Evolutionary conservation across 2,888 invertebrate species (phyloP).

Genomic region (Ophion ellenae): DNA sequence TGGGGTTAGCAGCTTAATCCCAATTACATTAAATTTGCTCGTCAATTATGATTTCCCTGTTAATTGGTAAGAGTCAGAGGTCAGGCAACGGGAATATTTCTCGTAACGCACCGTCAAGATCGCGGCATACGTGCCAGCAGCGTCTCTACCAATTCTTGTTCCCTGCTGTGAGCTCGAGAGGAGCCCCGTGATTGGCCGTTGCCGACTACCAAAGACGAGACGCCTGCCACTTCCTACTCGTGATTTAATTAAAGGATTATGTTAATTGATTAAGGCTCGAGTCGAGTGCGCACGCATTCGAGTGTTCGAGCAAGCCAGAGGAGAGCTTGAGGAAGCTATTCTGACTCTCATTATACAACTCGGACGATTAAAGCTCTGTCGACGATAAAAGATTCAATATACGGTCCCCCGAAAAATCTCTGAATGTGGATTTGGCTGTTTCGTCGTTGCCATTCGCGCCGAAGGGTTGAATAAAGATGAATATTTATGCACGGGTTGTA

Average conservation of each 20-base stretch:
- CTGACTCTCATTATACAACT: constrained; percentile 8
- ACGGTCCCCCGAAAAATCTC: neutral
- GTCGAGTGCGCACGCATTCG: constrained; percentile 16
- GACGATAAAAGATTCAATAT: neutral
- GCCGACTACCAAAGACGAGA: constrained; percentile 67
- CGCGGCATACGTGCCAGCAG: constrained; percentile 32
- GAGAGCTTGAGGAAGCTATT: constrained; percentile 6
- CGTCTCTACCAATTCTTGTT: constrained; percentile 50
- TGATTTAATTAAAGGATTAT: constrained; percentile 75
- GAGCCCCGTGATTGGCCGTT: constrained; percentile 5
- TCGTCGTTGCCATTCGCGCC: neutral
- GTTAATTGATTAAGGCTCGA: constrained; percentile 75
- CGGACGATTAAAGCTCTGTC: neutral
- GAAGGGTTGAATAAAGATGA: constrained; percentile 1
- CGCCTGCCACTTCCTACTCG: constrained; percentile 67
- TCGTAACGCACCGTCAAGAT: constrained; percentile 9
- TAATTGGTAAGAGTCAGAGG: constrained; percentile 57
- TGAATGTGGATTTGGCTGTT: neutral
- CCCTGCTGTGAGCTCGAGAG: constrained; percentile 18
- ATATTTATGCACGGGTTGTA: constrained; percentile 54
- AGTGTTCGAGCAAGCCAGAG: constrained; percentile 18
- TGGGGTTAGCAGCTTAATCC: constrained; percentile 43
- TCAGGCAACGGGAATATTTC: constrained; percentile 52
- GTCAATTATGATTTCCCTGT: constrained; percentile 59
- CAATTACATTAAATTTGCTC: constrained; percentile 55